Conservation (phyloP, 2,888 invertebrate genomes). For the Exocentrus adspersus region DNA sequence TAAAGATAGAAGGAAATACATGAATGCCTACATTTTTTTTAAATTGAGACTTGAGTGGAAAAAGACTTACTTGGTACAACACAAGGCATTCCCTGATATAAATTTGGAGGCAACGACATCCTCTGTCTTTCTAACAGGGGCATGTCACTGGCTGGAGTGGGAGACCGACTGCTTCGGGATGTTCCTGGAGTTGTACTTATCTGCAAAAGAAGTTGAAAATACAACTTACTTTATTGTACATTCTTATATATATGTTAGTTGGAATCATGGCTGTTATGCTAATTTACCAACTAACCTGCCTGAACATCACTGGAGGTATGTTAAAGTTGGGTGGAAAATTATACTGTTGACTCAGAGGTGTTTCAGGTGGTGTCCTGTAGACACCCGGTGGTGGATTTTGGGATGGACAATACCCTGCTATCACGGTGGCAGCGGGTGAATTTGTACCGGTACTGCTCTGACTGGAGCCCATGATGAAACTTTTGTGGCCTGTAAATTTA, state of each 20-base stretch:
- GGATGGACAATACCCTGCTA: conserved; percentile 56
- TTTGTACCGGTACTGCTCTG: conserved; percentile 61
- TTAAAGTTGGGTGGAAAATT: conserved; percentile 52
- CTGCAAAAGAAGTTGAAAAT: conserved; percentile 26
- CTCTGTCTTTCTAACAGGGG: conserved; percentile 56
- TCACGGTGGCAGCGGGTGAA: conserved; percentile 61
- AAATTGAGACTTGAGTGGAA: neutral
- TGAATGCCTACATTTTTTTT: too few relatives aligned
- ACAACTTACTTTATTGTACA: too few relatives aligned
- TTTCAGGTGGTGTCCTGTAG: conserved; percentile 59
- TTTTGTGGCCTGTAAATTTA: conserved; percentile 38
- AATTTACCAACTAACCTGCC: conserved; percentile 54
- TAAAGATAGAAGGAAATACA: conserved; percentile 31
- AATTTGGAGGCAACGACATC: conserved; percentile 55
- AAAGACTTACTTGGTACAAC: conserved; percentile 56
- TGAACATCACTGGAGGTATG: conserved; percentile 54
- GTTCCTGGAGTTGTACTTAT: conserved; percentile 43
- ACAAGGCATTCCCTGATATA: conserved; percentile 61
- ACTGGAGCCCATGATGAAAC: conserved; percentile 54
- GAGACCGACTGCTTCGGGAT: conserved; percentile 60
- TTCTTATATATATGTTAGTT: too few relatives aligned
- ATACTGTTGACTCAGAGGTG: conserved; percentile 58
- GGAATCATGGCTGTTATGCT: too few relatives aligned
- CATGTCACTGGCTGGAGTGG: conserved; percentile 60
- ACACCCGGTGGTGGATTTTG: conserved; percentile 46